phyloP scores from a whole-genome alignment of 2,888 invertebrate genomes.

The Chrysomela aeneicollis region DNA sequence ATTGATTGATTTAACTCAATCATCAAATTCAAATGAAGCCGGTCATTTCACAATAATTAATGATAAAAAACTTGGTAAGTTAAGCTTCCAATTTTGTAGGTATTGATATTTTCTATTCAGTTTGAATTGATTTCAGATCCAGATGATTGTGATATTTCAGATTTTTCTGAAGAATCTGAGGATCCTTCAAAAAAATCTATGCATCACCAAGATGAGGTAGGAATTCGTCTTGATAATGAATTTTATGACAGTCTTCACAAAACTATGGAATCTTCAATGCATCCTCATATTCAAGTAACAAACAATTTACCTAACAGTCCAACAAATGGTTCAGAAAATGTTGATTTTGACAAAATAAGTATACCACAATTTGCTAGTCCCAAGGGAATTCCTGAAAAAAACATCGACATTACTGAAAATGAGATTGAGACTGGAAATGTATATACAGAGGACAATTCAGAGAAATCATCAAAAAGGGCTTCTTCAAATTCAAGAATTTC shows the following conservation, averaged over 20 bases:
- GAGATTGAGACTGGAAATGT: background rate
- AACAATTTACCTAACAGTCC: too few species aligned
- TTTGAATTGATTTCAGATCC: background rate
- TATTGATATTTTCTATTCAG: background rate
- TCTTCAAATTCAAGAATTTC: slow-evolving; percentile 1
- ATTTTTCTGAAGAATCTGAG: background rate
- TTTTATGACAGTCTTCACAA: background rate
- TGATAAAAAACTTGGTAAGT: background rate
- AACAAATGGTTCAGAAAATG: too few species aligned
- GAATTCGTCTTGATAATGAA: background rate
- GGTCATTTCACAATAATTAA: background rate
- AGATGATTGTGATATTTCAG: background rate
- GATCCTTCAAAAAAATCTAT: background rate
- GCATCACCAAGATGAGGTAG: background rate
- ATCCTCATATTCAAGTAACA: too few species aligned
- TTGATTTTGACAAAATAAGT: too few species aligned
- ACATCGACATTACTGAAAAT: too few species aligned
- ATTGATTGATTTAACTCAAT: slow-evolving; percentile 26
- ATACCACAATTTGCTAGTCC: too few species aligned
- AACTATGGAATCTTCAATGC: background rate
- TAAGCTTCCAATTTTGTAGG: background rate
- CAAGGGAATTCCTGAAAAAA: too few species aligned
- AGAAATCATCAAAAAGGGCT: background rate
- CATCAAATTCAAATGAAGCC: slow-evolving; percentile 23
- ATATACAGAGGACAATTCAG: background rate